Conservation (phyloP, 1,140 invertebrate species). For the Dysdera silvatica region DNA sequence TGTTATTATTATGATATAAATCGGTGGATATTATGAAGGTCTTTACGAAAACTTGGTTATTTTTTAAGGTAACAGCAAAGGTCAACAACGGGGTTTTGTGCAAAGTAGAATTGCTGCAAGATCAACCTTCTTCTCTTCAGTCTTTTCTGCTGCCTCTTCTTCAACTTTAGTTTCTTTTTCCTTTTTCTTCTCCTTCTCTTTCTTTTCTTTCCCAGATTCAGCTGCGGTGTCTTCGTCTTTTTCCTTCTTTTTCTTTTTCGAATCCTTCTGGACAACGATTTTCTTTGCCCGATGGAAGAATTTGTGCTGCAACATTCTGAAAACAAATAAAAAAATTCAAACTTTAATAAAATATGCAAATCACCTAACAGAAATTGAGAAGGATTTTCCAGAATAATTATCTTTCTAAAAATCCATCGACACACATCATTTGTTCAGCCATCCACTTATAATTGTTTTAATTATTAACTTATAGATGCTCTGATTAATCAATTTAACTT, state of each 20-base stretch:
- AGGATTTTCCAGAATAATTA: no score
- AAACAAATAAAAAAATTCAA: constrained; percentile 1
- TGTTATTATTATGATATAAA: no score
- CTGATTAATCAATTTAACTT: no score
- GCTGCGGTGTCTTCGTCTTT: constrained; percentile 29
- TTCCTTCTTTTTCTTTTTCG: constrained; percentile 47
- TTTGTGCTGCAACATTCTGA: constrained; percentile 74
- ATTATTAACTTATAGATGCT: no score
- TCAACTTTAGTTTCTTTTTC: constrained; percentile 36
- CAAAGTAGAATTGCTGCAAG: constrained; percentile 44
- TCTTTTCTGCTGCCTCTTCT: constrained; percentile 43
- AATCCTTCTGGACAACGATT: constrained; percentile 60
- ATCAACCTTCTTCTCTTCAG: constrained; percentile 48
- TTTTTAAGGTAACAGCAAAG: no score
- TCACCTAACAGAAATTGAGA: neutral
- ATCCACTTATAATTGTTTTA: no score
- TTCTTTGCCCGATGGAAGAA: constrained; percentile 92
- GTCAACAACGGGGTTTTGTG: no score
- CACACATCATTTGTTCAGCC: no score
- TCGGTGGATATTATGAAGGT: no score
- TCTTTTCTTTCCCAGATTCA: constrained; percentile 37
- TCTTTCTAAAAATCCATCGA: no score
- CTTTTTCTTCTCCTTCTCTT: constrained; percentile 40
- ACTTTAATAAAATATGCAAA: neutral
- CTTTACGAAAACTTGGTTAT: no score